phyloP scores from a whole-genome alignment of 2,797 vertebrate species.

The Echiichthys vipera region DNA sequence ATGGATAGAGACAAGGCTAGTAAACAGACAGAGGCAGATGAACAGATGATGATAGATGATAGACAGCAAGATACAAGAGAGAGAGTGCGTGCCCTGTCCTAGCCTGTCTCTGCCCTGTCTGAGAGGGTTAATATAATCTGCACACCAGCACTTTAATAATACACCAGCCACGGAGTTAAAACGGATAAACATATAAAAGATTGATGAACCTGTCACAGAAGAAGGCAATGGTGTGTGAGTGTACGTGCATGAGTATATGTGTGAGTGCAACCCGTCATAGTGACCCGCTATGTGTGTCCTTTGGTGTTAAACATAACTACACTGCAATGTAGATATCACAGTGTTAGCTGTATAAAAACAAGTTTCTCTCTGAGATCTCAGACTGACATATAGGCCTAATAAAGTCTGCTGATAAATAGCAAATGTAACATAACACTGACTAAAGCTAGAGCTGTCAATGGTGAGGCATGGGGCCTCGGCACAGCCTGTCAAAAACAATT shows the following conservation, averaged over 20 bases:
- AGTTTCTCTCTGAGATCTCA: slow-evolving; percentile 11
- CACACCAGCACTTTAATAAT: slow-evolving; percentile 79
- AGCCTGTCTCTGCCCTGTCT: slow-evolving; percentile 69
- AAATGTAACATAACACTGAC: slow-evolving; percentile 54
- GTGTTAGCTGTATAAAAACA: neutral
- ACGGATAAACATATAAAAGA: slow-evolving; percentile 85
- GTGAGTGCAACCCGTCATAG: slow-evolving; percentile 18
- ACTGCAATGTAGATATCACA: slow-evolving; percentile 25
- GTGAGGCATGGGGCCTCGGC: slow-evolving; percentile 43
- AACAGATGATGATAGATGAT: slow-evolving; percentile 73
- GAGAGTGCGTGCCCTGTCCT: slow-evolving; percentile 32
- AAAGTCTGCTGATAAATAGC: slow-evolving; percentile 60
- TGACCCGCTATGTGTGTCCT: slow-evolving; percentile 20
- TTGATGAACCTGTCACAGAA: slow-evolving; percentile 76
- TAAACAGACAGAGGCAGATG: slow-evolving; percentile 70
- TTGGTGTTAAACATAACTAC: slow-evolving; percentile 37
- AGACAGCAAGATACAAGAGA: slow-evolving; percentile 46
- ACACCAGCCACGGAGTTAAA: slow-evolving; percentile 78
- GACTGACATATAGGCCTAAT: slow-evolving; percentile 43
- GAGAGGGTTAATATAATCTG: slow-evolving; percentile 79
- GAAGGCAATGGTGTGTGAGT: slow-evolving; percentile 33
- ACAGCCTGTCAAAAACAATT: slow-evolving; percentile 71
- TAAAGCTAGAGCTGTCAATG: slow-evolving; percentile 62
- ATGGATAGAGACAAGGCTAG: slow-evolving; percentile 68
- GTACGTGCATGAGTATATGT: neutral